Evolutionary conservation across 2,113 vertebrate genomes (phyloP).

Genomic region (Malaclemys terrapin): DNA sequence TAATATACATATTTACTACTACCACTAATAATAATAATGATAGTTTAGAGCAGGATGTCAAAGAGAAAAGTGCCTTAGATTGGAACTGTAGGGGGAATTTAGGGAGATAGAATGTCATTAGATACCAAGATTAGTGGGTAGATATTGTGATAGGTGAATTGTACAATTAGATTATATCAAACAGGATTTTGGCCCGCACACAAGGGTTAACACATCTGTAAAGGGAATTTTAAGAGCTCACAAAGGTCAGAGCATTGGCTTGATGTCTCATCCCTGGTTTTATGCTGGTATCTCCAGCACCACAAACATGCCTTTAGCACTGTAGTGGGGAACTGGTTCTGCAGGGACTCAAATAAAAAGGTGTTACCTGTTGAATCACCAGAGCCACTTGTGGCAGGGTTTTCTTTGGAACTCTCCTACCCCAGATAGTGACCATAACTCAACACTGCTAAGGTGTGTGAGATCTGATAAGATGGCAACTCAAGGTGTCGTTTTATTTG

Average conservation of each 20-base stretch:
- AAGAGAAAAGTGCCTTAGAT: background rate
- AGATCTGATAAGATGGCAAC: background rate
- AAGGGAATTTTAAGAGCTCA: background rate
- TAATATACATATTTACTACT: background rate
- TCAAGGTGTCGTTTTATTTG: background rate
- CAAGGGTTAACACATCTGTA: background rate
- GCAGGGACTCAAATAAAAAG: fast-evolving
- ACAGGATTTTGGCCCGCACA: background rate
- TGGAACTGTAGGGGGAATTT: background rate
- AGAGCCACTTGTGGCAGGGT: background rate
- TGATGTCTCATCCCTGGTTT: background rate
- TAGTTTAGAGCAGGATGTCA: slow-evolving; percentile 1
- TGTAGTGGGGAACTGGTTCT: background rate
- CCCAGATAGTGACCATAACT: background rate
- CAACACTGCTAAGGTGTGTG: background rate
- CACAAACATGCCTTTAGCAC: background rate
- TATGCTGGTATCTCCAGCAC: background rate
- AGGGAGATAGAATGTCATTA: background rate
- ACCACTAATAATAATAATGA: background rate
- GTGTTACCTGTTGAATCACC: background rate
- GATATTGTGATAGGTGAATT: background rate
- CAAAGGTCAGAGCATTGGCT: background rate
- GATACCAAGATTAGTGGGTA: background rate
- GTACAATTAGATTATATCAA: background rate
- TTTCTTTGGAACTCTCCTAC: background rate